Conservation (phyloP, 2,888 invertebrate species). For the Fabriciana adippe region DNA sequence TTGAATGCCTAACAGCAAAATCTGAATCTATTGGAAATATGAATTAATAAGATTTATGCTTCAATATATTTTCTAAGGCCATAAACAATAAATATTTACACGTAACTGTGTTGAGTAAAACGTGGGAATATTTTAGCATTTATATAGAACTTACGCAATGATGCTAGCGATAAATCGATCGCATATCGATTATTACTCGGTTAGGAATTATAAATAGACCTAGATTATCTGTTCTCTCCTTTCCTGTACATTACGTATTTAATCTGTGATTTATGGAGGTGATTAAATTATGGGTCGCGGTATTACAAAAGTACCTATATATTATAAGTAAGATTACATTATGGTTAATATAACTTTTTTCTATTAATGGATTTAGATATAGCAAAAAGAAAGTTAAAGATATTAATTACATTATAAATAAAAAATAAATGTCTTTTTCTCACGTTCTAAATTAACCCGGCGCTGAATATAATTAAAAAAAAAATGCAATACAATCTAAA, state of each 20-base stretch:
- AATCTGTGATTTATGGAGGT: conserved; percentile 13
- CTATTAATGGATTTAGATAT: no score
- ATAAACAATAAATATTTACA: conserved; percentile 32
- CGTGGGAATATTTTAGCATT: conserved; percentile 34
- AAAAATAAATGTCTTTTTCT: no score
- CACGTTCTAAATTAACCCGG: no score
- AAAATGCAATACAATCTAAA: not conserved
- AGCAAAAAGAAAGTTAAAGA: not conserved
- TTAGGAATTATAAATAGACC: conserved; percentile 19
- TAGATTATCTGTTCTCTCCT: conserved; percentile 16
- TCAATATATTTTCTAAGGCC: conserved; percentile 22
- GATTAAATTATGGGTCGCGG: not conserved
- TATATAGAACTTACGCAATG: conserved; percentile 22
- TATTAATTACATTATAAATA: no score
- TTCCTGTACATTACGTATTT: conserved; percentile 20
- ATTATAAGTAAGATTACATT: not conserved
- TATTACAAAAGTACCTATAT: conserved; percentile 6
- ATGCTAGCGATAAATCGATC: conserved; percentile 26
- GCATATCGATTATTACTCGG: conserved; percentile 25
- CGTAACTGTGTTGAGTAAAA: conserved; percentile 24
- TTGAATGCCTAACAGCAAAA: not conserved
- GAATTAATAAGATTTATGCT: conserved; percentile 23
- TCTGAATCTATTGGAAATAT: conserved; percentile 12
- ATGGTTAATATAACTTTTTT: no score
- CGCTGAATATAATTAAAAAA: not conserved